Evolutionary conservation across 2,113 vertebrate species (phyloP), one percentile per base, ranked within the genome.

Genomic region (Physeter macrocephalus): DNA sequence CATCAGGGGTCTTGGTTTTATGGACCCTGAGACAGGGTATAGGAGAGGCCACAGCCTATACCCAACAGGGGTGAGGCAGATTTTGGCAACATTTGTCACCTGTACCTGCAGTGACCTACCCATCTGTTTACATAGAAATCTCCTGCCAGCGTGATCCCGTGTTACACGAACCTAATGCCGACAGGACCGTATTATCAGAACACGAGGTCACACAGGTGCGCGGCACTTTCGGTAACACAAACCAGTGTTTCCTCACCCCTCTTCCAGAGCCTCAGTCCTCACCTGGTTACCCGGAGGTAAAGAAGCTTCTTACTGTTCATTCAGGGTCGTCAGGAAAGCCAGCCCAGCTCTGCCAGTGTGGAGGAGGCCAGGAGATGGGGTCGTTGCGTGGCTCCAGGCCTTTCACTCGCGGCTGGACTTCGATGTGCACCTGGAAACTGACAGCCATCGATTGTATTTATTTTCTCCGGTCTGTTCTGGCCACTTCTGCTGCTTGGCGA

Each of bases 41-140:
- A 41, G 57, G 67, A 74, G 41, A 25, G 17, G 61, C 67, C 66
- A 88, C 52, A 86, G 74, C 5, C 69, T 36, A 4, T 43, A 15
- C 14, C 46, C 67, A 88, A 54, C 43, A 85, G 94, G 84, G 39
- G 7, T 18, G 18, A 93, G 72, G 54, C 71, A 77, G 88, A 66
- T 46, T 52, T 75, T 8, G 66, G 75, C 75, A 78, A 52, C 20
- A 43, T 57, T 14, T 59, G 78, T 75, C 71, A 80, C 74, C 87
- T 75, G 80, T 69, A 75, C 54, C 62, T 88, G 25, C 39, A 54
- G 59, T 66, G 84, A 81, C 59, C 84, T 69, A 8, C 59, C 59
- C 49, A 17, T 71, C 39, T 4, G 5, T 92, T 96, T 77, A 64
- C 84, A 64, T 46, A 14, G 49, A 59, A 62, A 94, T 69, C 87